Base-by-base conservation (phyloP, 1,140 invertebrate species). In the Scaptomyza hsui region DNA sequence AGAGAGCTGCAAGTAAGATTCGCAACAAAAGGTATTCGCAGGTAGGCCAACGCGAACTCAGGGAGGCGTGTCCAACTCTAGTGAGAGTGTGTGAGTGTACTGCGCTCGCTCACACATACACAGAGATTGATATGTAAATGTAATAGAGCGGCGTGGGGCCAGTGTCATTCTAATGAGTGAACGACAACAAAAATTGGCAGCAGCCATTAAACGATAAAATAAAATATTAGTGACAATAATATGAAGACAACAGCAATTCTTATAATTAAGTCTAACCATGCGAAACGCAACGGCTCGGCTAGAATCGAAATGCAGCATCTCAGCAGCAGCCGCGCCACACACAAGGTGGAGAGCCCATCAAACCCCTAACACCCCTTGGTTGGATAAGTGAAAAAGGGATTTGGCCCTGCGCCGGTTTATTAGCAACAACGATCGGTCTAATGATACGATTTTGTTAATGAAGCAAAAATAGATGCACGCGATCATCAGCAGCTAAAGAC, bases 261-360 rank as follows among this genome's bases (percentile, higher is more conserved):
- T 80, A 83, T 90, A 90, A 90, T 90, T 90, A 90, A 89, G 61
- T 86, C 80, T 89, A 90, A 90, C 89, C 83, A 90, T 82, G 83
- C 89, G 88, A 49, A 59, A 69, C 75, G 75, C 44, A 82, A 90
- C 70, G 89, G 59, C 75, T 90, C 89, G 78, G 60, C 78, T 75
- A 75, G 67, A 82, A 63, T 65, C 63, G 72, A 78, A 81, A 81
- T 81, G 75, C 72, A 60, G 68, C 72, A 75, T 76, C 63, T 37
- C 61, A 52, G 39, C 59, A 67, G 61, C 37, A 12, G 45, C 35
- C 13, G 7, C 18, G 53, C 15, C 44, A 32, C 61, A 37, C 44
- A 44, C 59, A 63, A 59, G 61, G 57, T 64, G 52, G 52, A 63
- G 44, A 56, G 39, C 37, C 57, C 29, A 35, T 32, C 49, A 32